Conservation (phyloP, 2,113 vertebrate species). For the Hystrix cristata region DNA sequence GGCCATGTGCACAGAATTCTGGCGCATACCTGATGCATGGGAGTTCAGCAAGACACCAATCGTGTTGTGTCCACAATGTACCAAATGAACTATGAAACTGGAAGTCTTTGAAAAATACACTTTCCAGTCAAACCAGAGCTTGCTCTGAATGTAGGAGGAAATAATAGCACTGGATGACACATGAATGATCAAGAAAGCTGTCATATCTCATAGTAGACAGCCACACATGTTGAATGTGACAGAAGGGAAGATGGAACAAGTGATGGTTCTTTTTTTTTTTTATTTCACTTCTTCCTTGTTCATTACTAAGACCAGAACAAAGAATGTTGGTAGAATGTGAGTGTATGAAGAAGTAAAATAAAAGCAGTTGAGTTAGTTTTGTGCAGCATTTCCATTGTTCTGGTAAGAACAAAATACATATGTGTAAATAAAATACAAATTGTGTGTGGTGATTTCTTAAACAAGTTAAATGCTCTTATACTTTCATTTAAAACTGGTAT, state of each 20-base stretch:
- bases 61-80: neutral
- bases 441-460: neutral
- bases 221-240: neutral
- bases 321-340: neutral
- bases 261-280: neutral
- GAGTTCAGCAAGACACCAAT: neutral
- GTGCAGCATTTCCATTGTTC: neutral
- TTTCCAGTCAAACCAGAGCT: neutral
- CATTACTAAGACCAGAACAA: neutral
- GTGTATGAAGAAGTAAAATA: neutral
- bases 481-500: conserved; percentile 17
- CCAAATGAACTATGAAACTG: neutral
- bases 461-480: conserved; percentile 37
- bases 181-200: neutral
- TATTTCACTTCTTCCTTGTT: neutral
- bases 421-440: neutral
- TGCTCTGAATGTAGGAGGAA: conserved; percentile 16
- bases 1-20: neutral
- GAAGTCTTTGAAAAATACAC: neutral
- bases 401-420: conserved; percentile 16
- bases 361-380: conserved; percentile 25
- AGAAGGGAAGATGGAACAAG: neutral
- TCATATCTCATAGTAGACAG: neutral
- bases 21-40: neutral
- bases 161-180: conserved; percentile 18